Conservation (phyloP, 1,140 invertebrate genomes). For the Drosophila simulans region DNA sequence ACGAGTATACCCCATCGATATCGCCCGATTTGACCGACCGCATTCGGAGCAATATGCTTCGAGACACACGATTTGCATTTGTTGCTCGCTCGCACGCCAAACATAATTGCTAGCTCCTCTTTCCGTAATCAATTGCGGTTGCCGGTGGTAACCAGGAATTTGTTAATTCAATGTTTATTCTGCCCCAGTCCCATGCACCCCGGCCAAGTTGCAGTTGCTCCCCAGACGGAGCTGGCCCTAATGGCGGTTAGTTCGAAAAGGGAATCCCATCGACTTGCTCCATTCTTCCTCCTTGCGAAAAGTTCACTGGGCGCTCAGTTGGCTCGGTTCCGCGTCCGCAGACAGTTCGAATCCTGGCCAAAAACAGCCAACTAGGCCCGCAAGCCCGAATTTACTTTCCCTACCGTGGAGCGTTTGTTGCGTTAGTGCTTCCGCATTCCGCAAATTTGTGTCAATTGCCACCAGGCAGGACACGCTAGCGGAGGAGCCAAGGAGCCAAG, state of each 20-base stretch:
- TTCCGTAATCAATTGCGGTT: constrained; percentile 78
- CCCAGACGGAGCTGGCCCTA: constrained; percentile 46
- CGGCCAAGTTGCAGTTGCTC: constrained; percentile 39
- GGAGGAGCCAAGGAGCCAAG: background rate
- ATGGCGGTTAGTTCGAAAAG: constrained; percentile 57
- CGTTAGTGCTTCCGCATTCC: constrained; percentile 71
- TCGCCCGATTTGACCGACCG: constrained; percentile 43
- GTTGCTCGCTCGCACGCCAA: constrained; percentile 75
- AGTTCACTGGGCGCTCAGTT: constrained; percentile 60
- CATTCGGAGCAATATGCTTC: constrained; percentile 40
- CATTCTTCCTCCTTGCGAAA: constrained; percentile 38
- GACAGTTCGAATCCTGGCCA: constrained; percentile 42
- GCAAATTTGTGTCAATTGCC: constrained; percentile 80
- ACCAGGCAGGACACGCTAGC: constrained; percentile 38
- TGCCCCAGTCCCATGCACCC: constrained; percentile 45
- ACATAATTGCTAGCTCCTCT: constrained; percentile 69
- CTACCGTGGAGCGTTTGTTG: constrained; percentile 51
- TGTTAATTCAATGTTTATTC: constrained; percentile 84
- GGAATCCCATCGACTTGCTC: constrained; percentile 28
- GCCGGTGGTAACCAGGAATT: constrained; percentile 78
- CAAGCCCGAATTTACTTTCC: constrained; percentile 31
- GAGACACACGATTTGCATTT: constrained; percentile 71
- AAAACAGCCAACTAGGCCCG: constrained; percentile 6
- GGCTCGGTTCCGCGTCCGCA: constrained; percentile 47
- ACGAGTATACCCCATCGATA: constrained; percentile 33